phyloP scores from a whole-genome alignment of 2,113 vertebrate species.

The Thryonomys swinderianus region DNA sequence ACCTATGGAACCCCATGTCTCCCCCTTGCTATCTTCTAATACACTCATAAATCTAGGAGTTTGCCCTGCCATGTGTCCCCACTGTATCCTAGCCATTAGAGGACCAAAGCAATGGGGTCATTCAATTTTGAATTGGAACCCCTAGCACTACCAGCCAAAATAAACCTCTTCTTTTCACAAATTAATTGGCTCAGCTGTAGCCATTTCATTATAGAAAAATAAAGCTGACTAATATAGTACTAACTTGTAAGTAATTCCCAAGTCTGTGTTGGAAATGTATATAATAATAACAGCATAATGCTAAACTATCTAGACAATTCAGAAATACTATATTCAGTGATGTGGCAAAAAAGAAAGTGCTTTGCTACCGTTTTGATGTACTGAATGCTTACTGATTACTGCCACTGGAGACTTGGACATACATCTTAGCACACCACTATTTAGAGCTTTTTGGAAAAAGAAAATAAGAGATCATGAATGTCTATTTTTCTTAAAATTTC shows the following conservation, averaged over 20 bases:
- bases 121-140: background rate
- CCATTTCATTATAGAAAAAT: background rate
- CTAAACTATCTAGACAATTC: background rate
- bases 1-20: background rate
- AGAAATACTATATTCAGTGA: background rate
- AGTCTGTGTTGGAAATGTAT: background rate
- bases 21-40: background rate
- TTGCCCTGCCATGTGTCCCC: background rate
- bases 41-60: background rate
- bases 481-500: slow-evolving; percentile 1
- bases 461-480: background rate
- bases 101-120: background rate
- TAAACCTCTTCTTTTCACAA: background rate
- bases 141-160: background rate
- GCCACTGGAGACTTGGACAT: background rate
- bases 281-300: background rate
- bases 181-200: background rate
- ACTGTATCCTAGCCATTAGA: background rate
- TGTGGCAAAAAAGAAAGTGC: background rate
- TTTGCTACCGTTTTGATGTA: background rate
- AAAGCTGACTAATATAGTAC: background rate
- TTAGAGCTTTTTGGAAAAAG: background rate
- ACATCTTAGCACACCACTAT: background rate
- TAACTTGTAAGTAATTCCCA: slow-evolving; percentile 9
- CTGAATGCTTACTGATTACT: background rate